Evolutionary conservation across 1,140 invertebrate species (phyloP), one percentile per base, ranked within the genome.

Genomic region (Pogonomyrmex californicus): DNA sequence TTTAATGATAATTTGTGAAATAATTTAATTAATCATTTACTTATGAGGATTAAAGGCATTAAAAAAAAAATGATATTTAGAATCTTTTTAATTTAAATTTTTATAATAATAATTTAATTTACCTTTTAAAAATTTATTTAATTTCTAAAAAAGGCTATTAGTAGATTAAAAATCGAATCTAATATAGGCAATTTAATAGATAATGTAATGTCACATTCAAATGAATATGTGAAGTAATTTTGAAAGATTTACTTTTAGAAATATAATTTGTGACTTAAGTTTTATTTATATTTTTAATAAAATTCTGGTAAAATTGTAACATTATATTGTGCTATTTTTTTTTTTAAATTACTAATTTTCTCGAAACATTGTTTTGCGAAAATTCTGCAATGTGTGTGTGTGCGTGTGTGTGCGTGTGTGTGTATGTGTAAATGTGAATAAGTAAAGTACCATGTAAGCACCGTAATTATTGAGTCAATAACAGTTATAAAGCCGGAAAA

Each of bases 1-100:
- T 41, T 79, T n/a, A 30, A 41, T 12, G 4, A 78, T 12, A 10
- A 51, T 6, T 63, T 49, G n/a, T 49, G 47, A 65, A 90, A 90
- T 89, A 78, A 41, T 33, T 65, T 87, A 58, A 44, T 82, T 66
- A 56, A 30, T 12, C 36, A 54, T 75, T 58, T 14, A 10, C 36
- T 76, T 44, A 30, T 56, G 12, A 38, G 6, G 17, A 14, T 47
- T 9, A 3, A 33, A n/a, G 7, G 30, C 2, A 49, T 76, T 58
- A 7, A 17, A 76, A 60, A 4, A 38, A 5, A 7, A 68, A 12
- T 2, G 5, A 6, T 14, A 56, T 75, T 51, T 71, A 49, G 4
- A 51, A 71, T 36, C 4, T 14, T 56, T 7, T 23, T 56, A 0
- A 38, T 56, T 10, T 38, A 41, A 56, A 71, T 70, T 12, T 70